Base-by-base conservation (phyloP, 1,140 invertebrate genomes). In the Caenorhabditis latens region DNA sequence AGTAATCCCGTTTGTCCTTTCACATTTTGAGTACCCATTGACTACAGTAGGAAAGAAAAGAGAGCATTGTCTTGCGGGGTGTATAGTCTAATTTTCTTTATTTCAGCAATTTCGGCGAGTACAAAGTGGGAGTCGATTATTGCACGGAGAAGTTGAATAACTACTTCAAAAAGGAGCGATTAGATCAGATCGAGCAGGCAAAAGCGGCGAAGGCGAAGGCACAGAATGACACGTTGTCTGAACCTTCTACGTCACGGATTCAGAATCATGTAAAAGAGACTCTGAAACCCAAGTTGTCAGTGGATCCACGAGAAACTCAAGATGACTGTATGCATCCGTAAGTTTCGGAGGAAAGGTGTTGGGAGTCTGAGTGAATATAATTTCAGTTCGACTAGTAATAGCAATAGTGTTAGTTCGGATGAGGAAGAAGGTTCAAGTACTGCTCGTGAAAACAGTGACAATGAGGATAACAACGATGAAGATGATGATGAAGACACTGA, bases 101-200 rank as follows among this genome's bases (percentile, higher is more conserved):
- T 71, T 71, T 16, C 65, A 71, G 65, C 19, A 71, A 71, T 11
- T 71, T 71, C 24, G 65, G 65, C 40, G 40, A 71, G 8, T 19
- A 43, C 65, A 71, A 71, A 32, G 65, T 71, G 9, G 65, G 42
- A 8, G 42, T 71, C 65, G 65, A 71, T 19, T 71, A 32, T 71
- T 71, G 65, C 13, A 9, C 65, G 4, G 65, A 71, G 9, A 11
- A 42, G 19, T 24, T 71, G 4, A 16, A 71, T 71, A 9, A 5
- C 7, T 46, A 46, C 42, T 71, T 71, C 16, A 32, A 46, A 19
- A 8, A 46, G 46, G 46, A 71, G 16, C 14, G 65, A 58, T 14
- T 19, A 58, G 55, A 58, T 6, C 11, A 58, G 6, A 14, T 58
- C 13, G 19, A 58, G 19, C 13, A 19, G 19, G 19, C 14, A 58